Evolutionary conservation across 2,113 vertebrate species (phyloP), one percentile per base, ranked within the genome.

Genomic region (Nasalis larvatus): DNA sequence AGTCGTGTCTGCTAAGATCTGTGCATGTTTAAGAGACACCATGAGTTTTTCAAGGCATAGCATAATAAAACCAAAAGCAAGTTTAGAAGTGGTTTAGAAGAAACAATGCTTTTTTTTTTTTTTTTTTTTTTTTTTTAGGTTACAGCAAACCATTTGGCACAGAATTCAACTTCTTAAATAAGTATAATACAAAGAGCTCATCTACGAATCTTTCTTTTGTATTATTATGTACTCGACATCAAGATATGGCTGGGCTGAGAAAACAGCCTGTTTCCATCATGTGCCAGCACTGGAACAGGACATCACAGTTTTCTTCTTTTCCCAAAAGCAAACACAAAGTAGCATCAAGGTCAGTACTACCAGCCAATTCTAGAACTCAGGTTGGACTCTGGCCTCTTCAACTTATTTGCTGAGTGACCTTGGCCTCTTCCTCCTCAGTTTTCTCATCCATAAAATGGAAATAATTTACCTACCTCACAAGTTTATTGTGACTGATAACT

Each of bases 91-190:
- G 42, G 71, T 88, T 30, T n/a, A 69, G 18, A 74, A 92, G 49
- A 78, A 89, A 93, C 30, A 77, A 54, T 54, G 20, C 16, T 78
- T 66, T 42, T 63, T 89, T 42, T 93, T 89, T 86, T 49, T 45
- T 20, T 47, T 89, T 86, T 49, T 45, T 20, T 47, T 89, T 49
- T 93, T 89, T 86, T 49, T 52, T 20, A 89, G 37, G n/a, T 90
- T 89, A 32, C 42, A 95, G 54, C 74, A 89, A 81, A 60, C 2
- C 7, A 80, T 69, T 56, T 93, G 71, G 52, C 56, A 83, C 37
- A 47, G n/a, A 97, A 68, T 73, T 77, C 91, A 91, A 74, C 25
- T 63, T 56, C 54, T 69, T 54, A 91, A 83, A 49, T 74, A 73
- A 58, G 5, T 54, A 35, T 68, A 94, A 87, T 8, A 60, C 35